Evolutionary conservation across 1,140 invertebrate species (phyloP), one percentile per base, ranked within the genome.

Genomic region (Drosophila orosa): DNA sequence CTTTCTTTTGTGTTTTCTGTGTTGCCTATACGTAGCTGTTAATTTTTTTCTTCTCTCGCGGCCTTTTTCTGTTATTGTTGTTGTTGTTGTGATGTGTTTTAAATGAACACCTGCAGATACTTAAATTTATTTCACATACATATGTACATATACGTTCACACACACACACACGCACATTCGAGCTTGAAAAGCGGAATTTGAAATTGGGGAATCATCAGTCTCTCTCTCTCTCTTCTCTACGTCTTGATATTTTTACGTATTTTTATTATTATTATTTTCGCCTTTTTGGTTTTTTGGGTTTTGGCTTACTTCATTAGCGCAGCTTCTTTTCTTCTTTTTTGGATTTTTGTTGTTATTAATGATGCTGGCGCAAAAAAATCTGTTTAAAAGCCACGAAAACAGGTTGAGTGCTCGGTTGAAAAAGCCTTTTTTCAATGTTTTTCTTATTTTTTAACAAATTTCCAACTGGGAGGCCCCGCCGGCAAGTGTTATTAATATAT

Each of bases 21-120:
- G 80, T 78, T 80, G 81, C 80, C 74, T 87, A 80, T 80, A 68
- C 59, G 78, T 80, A 79, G 76, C 78, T 79, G 71, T 80, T 78
- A 78, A 78, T 78, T 87, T 87, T 79, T 67, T 72, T 71, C 62
- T 55, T 35, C 63, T 74, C 61, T 76, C 62, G 66, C 74, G 63
- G 63, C 59, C 67, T 65, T 90, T 75, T 80, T 83, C 79, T 90
- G 78, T 73, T 90, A 71, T 56, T 89, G 48, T 71, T 76, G 78
- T 67, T 90, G 78, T 74, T 90, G 79, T 79, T 74, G 68, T 87
- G 83, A 83, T 80, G 79, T 90, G 79, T 90, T 90, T 90, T 87
- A 91, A 90, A 84, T 90, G 87, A 90, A 90, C 87, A 90, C 87
- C 87, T 90, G 87, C 87, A 90, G 87, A 90, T 90, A 90, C 87